Conservation (phyloP, 1,140 invertebrate species). For the Ceratina calcarata region DNA sequence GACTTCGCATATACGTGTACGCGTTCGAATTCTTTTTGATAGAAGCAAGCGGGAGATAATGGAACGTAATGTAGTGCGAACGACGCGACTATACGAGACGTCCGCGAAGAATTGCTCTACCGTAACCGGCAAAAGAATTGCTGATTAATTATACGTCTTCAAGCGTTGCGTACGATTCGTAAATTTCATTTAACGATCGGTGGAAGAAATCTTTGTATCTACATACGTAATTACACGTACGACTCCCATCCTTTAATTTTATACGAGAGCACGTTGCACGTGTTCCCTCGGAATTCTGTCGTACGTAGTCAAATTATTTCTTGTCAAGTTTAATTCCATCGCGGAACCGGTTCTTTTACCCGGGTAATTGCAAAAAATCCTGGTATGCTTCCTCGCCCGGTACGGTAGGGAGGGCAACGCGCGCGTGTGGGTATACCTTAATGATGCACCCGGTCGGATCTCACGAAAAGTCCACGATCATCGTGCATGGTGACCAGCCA, state of each 20-base stretch:
- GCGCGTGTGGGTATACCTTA: slow-evolving; percentile 57
- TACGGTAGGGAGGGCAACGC: slow-evolving; percentile 47
- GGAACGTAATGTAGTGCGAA: slow-evolving; percentile 65
- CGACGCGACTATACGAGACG: slow-evolving; percentile 36
- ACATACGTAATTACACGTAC: no score
- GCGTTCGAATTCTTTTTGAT: slow-evolving; percentile 49
- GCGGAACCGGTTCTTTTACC: slow-evolving; percentile 18
- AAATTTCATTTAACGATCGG: no score
- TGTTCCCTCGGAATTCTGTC: no score
- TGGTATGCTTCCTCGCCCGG: slow-evolving; percentile 42
- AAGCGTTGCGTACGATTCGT: no score
- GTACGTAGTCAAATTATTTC: slow-evolving; percentile 40
- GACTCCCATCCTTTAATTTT: neutral
- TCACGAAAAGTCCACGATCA: slow-evolving; percentile 64
- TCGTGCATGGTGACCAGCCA: slow-evolving; percentile 49
- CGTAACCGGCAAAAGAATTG: no score
- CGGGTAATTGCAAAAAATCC: slow-evolving; percentile 40
- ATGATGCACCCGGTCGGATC: slow-evolving; percentile 66
- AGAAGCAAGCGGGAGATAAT: slow-evolving; percentile 65
- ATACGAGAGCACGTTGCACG: neutral
- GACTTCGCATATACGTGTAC: no score
- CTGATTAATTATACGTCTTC: no score
- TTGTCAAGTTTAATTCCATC: slow-evolving; percentile 32
- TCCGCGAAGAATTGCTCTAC: neutral
- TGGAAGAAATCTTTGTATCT: no score